Evolutionary conservation across 2,113 vertebrate species (phyloP), one percentile per base, ranked within the genome.

Genomic region (Clarias magur): DNA sequence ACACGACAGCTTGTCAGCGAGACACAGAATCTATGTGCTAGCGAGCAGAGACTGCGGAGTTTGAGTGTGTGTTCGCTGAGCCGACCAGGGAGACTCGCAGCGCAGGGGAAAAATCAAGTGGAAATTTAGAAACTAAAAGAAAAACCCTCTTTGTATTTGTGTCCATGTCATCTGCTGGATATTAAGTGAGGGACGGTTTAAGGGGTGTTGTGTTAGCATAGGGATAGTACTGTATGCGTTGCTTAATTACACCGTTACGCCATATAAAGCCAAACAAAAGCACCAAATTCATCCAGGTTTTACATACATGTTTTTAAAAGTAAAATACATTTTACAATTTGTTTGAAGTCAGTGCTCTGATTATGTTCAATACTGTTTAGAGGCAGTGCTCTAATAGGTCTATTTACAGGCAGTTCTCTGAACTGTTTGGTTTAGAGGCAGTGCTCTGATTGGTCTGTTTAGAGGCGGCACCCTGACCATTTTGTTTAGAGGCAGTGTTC

Each of bases 1-100:
- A 88, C 86, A 85, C 48, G 91, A 84, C 53, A 91, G 73, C 90
- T 89, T 87, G 90, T 89, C 86, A 91, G 84, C 82, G 42, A 88
- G 89, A 90, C 88, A 87, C 87, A 89, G 90, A 91, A 91, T 88
- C 56, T 88, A 91, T 88, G 89, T 88, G 84, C 88, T 87, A 89
- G 91, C 90, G 90, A 89, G 89, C 84, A 10, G 87, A 86, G 92
- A 93, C 89, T 27, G 82, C 27, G 73, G 54, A 72, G 65, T 23
- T 78, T 88, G 65, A 67, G 81, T 34, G 60, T 53, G 34, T 42
- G 59, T 42, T 82, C 25, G 0, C 23, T 0, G 16, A 3, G 2
- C 15, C 17, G 76, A 57, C 76, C 8, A 16, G 54, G 53, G 54
- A 57, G 54, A 30, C 21, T 13, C 5, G 75, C 12, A 2, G 25